These are phyloP conservation scores for Danaus plexippus DNA, from an alignment of 1,140 invertebrate species.

Conservation along the genomic window DNA sequence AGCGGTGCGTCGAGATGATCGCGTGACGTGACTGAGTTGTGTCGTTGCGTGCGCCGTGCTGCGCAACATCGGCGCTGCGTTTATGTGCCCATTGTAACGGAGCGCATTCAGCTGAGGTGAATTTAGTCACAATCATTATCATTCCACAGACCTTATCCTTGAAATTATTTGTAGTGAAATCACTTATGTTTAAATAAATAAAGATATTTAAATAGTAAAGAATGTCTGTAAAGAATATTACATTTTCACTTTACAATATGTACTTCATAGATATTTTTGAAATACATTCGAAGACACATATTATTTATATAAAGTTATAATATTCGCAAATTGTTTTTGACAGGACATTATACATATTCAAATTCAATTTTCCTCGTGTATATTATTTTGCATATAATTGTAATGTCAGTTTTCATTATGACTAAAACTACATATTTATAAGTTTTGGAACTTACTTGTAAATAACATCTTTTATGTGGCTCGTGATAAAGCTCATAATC, in stretches of 20 bases:
- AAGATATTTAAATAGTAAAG: constrained; percentile 1
- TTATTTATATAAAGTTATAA: no score
- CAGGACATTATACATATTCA: no score
- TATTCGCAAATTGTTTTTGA: no score
- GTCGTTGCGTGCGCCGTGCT: constrained; percentile 40
- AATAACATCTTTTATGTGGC: constrained; percentile 59
- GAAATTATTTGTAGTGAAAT: no score
- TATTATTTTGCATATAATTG: no score
- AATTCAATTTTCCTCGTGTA: no score
- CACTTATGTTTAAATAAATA: background rate
- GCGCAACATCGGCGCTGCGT: constrained; percentile 23
- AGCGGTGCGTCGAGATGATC: constrained; percentile 52
- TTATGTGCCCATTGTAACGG: constrained; percentile 43
- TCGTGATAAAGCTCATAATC: constrained; percentile 63
- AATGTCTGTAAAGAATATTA: background rate
- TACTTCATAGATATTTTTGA: no score
- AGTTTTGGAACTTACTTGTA: constrained; percentile 37
- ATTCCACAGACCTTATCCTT: background rate
- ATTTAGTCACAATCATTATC: background rate
- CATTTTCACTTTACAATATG: no score
- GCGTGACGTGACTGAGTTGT: constrained; percentile 54
- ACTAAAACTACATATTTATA: background rate
- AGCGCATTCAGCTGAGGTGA: constrained; percentile 45
- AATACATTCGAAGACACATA: no score
- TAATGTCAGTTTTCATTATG: no score